These are phyloP conservation scores for Syngnathus acus DNA, from an alignment of 2,797 vertebrate genomes.

Conservation along the genomic window DNA sequence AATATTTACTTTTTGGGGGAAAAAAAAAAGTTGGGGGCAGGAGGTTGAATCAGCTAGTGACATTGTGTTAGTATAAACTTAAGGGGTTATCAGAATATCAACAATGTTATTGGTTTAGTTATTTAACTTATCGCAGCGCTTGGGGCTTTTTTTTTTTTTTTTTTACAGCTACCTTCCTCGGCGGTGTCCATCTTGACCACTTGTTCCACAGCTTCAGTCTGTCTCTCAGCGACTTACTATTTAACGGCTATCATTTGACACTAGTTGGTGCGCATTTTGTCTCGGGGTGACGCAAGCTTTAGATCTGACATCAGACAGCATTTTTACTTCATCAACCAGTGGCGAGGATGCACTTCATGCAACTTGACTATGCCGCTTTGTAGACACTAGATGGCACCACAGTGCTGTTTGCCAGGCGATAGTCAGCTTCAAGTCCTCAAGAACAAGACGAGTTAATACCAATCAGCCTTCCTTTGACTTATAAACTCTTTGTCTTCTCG, in stretches of 20 bases:
- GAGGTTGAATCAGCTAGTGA: no score
- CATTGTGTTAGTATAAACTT: no score
- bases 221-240: neutral
- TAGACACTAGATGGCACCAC: neutral
- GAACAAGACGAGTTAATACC: neutral
- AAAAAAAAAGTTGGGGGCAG: neutral
- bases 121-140: neutral
- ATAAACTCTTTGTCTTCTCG: neutral
- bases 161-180: constrained; percentile 79
- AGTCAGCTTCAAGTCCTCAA: neutral
- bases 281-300: neutral
- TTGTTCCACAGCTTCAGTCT: constrained; percentile 37
- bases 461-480: neutral
- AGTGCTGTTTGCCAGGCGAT: neutral
- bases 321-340: neutral
- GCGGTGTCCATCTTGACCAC: constrained; percentile 85
- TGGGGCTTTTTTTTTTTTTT: neutral
- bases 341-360: neutral
- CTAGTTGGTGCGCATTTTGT: neutral
- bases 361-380: neutral
- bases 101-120: neutral
- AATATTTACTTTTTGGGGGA: neutral
- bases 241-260: neutral
- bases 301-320: neutral
- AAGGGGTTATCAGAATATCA: neutral